Base-by-base conservation (phyloP, 2,113 vertebrate species). In the Tetrao urogallus region DNA sequence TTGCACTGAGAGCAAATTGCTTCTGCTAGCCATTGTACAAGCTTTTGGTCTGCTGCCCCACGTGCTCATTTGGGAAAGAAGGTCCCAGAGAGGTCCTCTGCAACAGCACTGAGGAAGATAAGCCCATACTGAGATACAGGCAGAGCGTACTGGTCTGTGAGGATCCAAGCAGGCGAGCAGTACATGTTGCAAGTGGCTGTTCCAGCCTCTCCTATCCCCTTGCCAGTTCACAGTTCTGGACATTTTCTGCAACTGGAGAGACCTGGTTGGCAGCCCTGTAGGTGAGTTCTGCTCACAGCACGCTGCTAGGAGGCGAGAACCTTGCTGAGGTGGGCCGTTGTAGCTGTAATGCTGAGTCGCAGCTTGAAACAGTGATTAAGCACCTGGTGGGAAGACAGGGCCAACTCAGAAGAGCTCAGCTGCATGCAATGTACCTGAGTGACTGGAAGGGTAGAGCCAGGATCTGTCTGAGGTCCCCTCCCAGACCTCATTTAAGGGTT, bases 111-210 rank as follows among this genome's bases (percentile, higher is more conserved):
- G 14, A n/a, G 76, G 38, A 78, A 81, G n/a, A 54, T 1, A 21
- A 81, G 50, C 45, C 1, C 1, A 10, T 18, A 71, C 57, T 13
- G 4, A 0, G 1, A 5, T 7, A 5, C n/a, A 34, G 38, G 18
- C 67, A 14, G 19, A 30, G 27, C 4, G 13, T 47, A 11, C 43
- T 8, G 8, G 38, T 52, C 74, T 28, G 60, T 50, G 42, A 11
- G 48, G 36, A 22, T 25, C 28, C 71, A 9, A 77, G 42, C 5
- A 19, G 30, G 28, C 19, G 17, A 27, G 45, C 13, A 9, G 3
- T 27, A 66, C 50, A 10, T 36, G 72, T 36, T 69, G 57, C 30
- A 67, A 80, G 11, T 48, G 64, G 21, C 8, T 73, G 27, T 25
- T 3, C 30, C 60, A 66, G 11, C 40, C 45, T 76, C 45, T 63